Base-by-base conservation (phyloP, 2,888 invertebrate genomes). In the Nymphalis urticae region DNA sequence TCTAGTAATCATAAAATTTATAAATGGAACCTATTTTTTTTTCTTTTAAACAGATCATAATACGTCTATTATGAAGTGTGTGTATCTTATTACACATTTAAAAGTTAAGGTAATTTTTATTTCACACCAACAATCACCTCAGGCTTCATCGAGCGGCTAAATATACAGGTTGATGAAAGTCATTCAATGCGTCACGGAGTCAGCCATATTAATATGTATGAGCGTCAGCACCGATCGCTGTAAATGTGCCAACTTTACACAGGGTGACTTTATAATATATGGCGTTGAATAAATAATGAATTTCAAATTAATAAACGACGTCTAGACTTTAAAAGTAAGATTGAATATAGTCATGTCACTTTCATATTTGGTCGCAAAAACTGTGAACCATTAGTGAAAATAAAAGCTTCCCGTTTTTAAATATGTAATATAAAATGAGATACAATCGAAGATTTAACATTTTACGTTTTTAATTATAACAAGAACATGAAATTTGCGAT, bases 181-280 rank as follows among this genome's bases (percentile, higher is more conserved):
- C 83, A 81, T 82, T 81, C 78, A 75, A 75, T 74, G 79, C 82
- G 83, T 84, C 83, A 80, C 79, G 76, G 75, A 79, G 75, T 77
- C 75, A 79, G 75, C 76, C 74, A 75, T 79, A 85, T 86, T 84
- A 87, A 86, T 86, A 86, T 87, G 85, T 86, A 87, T 87, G 84
- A 86, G 82, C 75, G 66, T 73, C 75, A 71, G 73, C 71, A 74
- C 73, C 77, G 77, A 77, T 79, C 75, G 70, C 73, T 74, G 75
- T 75, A 76, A 76, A 58, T 74, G 73, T 75, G 73, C 74, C 75
- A 76, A 76, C 76, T 76, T 76, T 75, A 76, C 75, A 75, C 75
- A 54, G 54, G 19, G 54, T 72, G 75, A 72, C 73, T 72, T 76
- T 76, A 75, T 77, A 78, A 76, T 77, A 70, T 74, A 73, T 67